phyloP scores from a whole-genome alignment of 2,797 vertebrate genomes.

The Acropternis orthonyx region DNA sequence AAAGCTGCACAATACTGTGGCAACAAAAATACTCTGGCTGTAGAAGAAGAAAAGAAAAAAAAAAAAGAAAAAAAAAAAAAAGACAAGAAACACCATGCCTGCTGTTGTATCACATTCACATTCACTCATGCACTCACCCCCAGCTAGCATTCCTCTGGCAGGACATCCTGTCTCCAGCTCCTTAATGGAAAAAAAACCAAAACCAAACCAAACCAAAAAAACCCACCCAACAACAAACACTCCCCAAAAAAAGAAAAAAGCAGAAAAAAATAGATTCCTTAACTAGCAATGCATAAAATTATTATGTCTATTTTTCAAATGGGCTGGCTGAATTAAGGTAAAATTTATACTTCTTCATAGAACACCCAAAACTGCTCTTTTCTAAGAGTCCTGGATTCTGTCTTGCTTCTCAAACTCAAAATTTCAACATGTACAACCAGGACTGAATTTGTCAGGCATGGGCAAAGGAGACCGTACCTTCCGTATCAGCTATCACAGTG shows the following conservation, averaged over 20 bases:
- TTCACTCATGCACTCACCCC: neutral
- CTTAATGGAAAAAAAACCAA: neutral
- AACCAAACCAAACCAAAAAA: neutral
- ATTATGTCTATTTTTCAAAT: neutral
- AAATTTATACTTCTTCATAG: neutral
- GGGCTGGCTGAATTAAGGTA: neutral
- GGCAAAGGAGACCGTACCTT: neutral
- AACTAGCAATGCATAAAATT: neutral
- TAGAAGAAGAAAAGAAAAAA: neutral
- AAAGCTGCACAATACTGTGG: neutral
- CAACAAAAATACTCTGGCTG: neutral
- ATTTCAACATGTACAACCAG: neutral
- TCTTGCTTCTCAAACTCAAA: neutral
- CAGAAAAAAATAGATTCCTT: neutral
- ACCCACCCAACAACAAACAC: no score
- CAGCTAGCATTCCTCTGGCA: constrained; percentile 37
- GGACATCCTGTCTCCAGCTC: constrained; percentile 28
- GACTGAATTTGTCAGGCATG: neutral
- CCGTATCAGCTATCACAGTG: neutral
- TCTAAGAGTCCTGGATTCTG: neutral
- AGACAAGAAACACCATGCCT: neutral
- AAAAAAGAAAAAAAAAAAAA: neutral
- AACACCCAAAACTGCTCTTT: neutral
- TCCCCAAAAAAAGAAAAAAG: neutral
- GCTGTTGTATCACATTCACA: neutral